Conservation (phyloP, 2,113 vertebrate genomes). For the Alouatta palliata region DNA sequence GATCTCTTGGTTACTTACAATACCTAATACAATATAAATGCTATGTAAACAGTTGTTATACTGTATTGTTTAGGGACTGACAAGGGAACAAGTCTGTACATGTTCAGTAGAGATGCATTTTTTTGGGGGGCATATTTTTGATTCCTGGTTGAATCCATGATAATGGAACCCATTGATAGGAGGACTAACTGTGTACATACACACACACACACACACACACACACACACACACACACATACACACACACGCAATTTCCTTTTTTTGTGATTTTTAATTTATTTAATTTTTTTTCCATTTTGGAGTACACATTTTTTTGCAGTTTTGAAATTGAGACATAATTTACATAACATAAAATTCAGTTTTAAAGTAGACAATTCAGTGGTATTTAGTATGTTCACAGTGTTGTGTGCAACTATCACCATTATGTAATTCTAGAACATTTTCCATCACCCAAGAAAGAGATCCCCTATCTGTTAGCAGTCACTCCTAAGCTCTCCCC, state of each 20-base stretch:
- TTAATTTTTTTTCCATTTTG: too few species aligned
- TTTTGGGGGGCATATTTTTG: neutral
- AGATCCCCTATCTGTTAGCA: neutral
- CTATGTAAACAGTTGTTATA: neutral
- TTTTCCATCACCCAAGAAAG: neutral
- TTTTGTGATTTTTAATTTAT: too few species aligned
- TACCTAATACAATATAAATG: neutral
- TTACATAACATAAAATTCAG: neutral
- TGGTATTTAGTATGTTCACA: neutral
- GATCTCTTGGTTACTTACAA: neutral
- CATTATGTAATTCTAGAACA: neutral
- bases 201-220: too few species aligned
- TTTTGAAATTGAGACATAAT: slow-evolving; percentile 35
- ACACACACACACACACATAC: too few species aligned
- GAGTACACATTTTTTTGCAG: neutral
- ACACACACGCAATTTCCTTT: too few species aligned
- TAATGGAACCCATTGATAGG: neutral
- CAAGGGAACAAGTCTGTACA: neutral
- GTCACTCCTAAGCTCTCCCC: neutral
- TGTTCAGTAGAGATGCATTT: neutral
- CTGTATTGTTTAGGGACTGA: neutral
- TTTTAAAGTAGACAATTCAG: neutral
- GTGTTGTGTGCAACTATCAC: neutral
- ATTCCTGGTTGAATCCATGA: neutral
- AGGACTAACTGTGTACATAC: neutral